Conservation (phyloP, 2,113 vertebrate genomes). For the Helogale parvula region DNA sequence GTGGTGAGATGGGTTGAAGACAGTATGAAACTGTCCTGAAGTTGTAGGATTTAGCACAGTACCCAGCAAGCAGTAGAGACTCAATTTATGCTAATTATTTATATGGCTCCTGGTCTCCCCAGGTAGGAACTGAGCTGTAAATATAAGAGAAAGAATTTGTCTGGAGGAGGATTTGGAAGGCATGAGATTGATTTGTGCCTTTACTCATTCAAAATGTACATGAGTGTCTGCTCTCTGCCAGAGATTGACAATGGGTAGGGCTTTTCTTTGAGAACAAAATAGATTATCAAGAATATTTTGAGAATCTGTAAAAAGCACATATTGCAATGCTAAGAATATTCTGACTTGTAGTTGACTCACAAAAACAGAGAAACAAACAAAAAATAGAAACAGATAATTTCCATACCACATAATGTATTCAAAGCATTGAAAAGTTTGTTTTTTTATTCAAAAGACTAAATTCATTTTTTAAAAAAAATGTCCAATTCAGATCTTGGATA, state of each 20-base stretch:
- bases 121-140: neutral
- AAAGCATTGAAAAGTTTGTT: neutral
- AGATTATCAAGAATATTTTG: slow-evolving; percentile 33
- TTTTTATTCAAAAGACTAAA: neutral
- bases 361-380: neutral
- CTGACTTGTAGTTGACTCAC: neutral
- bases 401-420: neutral
- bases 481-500: neutral
- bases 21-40: neutral
- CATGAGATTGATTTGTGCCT: neutral
- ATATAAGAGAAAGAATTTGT: neutral
- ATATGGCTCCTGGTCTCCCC: neutral
- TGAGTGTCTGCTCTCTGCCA: neutral
- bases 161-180: neutral
- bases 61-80: neutral
- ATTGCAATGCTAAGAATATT: slow-evolving; percentile 1
- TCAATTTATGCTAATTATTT: neutral
- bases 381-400: slow-evolving; percentile 27
- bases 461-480: neutral
- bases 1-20: neutral
- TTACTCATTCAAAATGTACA: neutral
- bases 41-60: neutral
- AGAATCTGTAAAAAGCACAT: slow-evolving; percentile 24
- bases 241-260: neutral
- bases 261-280: slow-evolving; percentile 14